Evolutionary conservation across 1,140 invertebrate species (phyloP), one percentile per base, ranked within the genome.

Genomic region (Drosophila pallidifrons): DNA sequence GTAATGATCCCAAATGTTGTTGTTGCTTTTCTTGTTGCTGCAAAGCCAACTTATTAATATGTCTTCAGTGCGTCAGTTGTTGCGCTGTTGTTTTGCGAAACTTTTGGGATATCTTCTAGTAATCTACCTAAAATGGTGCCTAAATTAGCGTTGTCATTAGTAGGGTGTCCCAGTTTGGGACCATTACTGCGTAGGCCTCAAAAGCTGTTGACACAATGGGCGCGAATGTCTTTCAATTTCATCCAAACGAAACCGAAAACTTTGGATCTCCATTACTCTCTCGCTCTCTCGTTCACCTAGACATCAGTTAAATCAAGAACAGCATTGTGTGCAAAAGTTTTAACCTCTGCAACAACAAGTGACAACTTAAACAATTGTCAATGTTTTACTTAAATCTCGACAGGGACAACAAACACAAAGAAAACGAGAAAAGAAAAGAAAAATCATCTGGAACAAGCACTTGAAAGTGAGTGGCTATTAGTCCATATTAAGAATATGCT

Each of bases 311-410:
- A 57, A 74, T 74, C 51, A 54, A 59, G 54, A 81, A 76, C 79
- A 79, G 52, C 54, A 71, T 76, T 67, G 70, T 51, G 32, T 51
- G 32, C 41, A 55, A 60, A 79, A 86, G 75, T 80, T 75, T 82
- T 58, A 59, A 64, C 28, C 73, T 64, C 30, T n/a, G n/a, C 46
- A 57, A 45, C 38, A 51, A 15, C 52, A 32, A 32, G 8, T 64
- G 54, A 35, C 51, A 80, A 80, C 64, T 66, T 54, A 74, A 74
- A 68, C 52, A 58, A 72, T 64, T 88, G 81, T 83, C 80, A 88
- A 88, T 81, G 74, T 88, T 82, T 82, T 78, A 72, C 74, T 85
- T 81, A 80, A 88, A 77, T 87, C 80, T 80, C 60, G 45, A 59
- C 77, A 64, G 59, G 64, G 32, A n/a, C 49, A 11, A 10, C 7